phyloP scores from a whole-genome alignment of 2,888 invertebrate genomes.

The Brenthis hecate region DNA sequence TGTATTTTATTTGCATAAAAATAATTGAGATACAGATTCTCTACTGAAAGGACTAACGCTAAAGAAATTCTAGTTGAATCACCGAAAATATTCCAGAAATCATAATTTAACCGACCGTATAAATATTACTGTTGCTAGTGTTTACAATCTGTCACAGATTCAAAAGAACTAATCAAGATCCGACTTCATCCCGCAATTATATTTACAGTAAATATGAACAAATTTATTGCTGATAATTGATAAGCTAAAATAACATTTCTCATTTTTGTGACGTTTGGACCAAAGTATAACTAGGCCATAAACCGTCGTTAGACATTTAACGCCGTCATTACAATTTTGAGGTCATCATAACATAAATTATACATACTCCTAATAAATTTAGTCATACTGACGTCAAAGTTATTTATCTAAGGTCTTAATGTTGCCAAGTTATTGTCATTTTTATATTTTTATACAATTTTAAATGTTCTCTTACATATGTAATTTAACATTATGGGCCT shows the following conservation, averaged over 20 bases:
- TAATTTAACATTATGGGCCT: no score
- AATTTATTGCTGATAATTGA: constrained; percentile 21
- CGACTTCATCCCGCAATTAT: constrained; percentile 12
- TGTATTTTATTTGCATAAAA: no score
- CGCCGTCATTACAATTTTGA: constrained; percentile 1
- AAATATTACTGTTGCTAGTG: background rate
- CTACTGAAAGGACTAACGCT: no score
- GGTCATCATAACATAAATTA: background rate
- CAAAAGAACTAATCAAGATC: constrained; percentile 12
- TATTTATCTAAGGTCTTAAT: background rate
- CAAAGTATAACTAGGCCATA: background rate
- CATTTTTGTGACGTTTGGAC: constrained; percentile 18
- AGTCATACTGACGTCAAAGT: background rate
- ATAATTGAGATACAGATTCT: no score
- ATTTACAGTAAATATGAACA: constrained; percentile 12
- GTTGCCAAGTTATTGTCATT: background rate
- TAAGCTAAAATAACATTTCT: constrained; percentile 29
- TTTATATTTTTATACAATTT: no score
- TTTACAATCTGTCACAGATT: background rate
- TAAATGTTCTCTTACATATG: no score
- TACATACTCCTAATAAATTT: background rate
- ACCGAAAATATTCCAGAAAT: background rate
- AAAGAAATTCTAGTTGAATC: no score
- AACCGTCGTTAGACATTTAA: background rate
- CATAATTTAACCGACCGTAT: background rate